Conservation (phyloP, 2,797 vertebrate species). For the Chrysocyon brachyurus region DNA sequence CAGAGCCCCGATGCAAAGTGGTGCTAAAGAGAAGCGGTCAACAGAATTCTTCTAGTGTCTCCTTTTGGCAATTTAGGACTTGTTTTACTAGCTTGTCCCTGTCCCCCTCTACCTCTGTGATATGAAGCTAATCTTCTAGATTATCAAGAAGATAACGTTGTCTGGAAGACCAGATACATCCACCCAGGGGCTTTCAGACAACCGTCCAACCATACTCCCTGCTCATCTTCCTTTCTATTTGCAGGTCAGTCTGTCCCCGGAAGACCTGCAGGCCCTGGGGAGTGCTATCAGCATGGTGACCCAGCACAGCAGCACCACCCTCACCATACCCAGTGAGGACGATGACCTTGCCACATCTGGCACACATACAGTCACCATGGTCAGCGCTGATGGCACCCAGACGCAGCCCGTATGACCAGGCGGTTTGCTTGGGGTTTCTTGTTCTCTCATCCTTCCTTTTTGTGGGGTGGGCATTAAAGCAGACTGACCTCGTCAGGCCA, state of each 20-base stretch:
- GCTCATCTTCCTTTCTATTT: background rate
- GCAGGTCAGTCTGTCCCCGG: slow-evolving; percentile 88
- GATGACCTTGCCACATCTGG: slow-evolving; percentile 58
- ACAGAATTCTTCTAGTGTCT: background rate
- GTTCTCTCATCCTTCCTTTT: slow-evolving; percentile 36
- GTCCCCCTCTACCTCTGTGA: background rate
- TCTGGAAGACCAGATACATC: background rate
- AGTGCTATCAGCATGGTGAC: slow-evolving; percentile 89
- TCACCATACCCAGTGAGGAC: slow-evolving; percentile 81
- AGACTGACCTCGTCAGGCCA: background rate
- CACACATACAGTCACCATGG: slow-evolving; percentile 84
- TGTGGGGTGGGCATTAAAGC: background rate
- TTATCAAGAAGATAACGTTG: background rate
- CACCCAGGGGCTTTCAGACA: background rate
- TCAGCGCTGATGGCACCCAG: slow-evolving; percentile 81
- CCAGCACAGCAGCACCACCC: slow-evolving; percentile 83
- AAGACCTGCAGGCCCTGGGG: slow-evolving; percentile 89
- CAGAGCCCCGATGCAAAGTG: background rate
- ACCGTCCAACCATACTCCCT: background rate
- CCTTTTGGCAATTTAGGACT: background rate
- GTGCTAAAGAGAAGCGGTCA: background rate
- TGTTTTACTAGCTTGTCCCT: background rate
- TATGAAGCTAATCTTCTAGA: background rate
- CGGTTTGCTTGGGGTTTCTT: slow-evolving; percentile 73
- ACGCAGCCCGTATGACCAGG: slow-evolving; percentile 86